Percentiles rank a stretch among this genome's conserved stretches.
These are phyloP conservation scores for Garrulus glandarius DNA, from an alignment of 2,797 vertebrate genomes.

Conservation along the genomic window DNA sequence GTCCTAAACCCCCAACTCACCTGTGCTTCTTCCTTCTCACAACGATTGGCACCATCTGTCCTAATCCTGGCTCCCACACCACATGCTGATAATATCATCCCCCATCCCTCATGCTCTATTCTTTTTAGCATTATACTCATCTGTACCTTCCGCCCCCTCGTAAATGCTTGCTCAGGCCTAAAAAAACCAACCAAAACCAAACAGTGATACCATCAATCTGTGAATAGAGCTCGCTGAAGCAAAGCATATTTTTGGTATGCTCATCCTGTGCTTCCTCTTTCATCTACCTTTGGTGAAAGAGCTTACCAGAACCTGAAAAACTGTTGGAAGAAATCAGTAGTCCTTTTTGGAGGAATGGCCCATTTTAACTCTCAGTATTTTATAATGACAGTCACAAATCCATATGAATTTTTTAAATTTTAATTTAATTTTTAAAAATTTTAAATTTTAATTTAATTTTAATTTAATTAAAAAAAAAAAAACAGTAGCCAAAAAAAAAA, in stretches of 20 bases:
- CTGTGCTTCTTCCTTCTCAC: constrained; percentile 36
- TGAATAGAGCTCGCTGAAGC: constrained; percentile 54
- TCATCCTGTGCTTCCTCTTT: constrained; percentile 59
- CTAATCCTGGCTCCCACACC: constrained; percentile 54
- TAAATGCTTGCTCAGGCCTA: constrained; percentile 65
- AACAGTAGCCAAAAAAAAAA: no score
- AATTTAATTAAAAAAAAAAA: background rate
- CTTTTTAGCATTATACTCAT: constrained; percentile 65
- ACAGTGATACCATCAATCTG: constrained; percentile 63
- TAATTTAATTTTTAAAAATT: no score
- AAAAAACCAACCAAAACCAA: constrained; percentile 54
- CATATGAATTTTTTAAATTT: background rate
- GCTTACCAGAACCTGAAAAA: constrained; percentile 27
- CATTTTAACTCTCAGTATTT: background rate
- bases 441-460: no score
- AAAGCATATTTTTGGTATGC: constrained; percentile 44
- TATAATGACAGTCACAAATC: background rate
- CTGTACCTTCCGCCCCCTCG: constrained; percentile 60
- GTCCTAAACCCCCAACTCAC: constrained; percentile 23
- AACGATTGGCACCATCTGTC: constrained; percentile 37
- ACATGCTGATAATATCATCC: constrained; percentile 41
- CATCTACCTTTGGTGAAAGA: constrained; percentile 56
- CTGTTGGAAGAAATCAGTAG: constrained; percentile 5
- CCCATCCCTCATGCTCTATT: constrained; percentile 57
- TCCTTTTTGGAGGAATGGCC: background rate